Percentiles rank a stretch among this genome's conserved stretches.
Evolutionary conservation across 2,888 invertebrate species (phyloP).

Genomic region (Polyommatus iphigenia): DNA sequence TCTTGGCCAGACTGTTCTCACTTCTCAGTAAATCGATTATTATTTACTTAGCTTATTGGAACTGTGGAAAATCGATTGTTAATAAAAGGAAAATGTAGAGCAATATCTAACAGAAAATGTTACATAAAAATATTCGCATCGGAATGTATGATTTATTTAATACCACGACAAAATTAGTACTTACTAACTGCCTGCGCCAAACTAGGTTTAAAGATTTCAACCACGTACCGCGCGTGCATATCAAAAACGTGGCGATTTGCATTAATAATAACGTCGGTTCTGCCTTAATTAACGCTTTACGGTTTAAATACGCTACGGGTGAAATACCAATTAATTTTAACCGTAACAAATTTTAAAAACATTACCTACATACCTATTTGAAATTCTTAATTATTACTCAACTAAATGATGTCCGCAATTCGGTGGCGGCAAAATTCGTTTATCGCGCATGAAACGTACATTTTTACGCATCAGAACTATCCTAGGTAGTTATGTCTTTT

Average conservation of each 20-base stretch:
- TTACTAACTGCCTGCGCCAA: neutral
- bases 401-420: too few relatives aligned
- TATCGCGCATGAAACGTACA: too few relatives aligned
- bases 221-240: conserved; percentile 6
- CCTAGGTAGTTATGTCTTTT: too few relatives aligned
- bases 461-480: too few relatives aligned
- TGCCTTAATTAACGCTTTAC: neutral
- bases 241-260: conserved; percentile 4
- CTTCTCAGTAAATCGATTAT: neutral
- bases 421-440: too few relatives aligned
- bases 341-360: neutral
- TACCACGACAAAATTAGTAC: neutral
- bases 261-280: conserved; percentile 10
- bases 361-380: neutral
- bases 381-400: neutral
- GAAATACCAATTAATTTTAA: neutral
- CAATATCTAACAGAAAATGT: neutral
- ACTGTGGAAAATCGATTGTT: neutral
- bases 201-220: neutral
- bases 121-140: neutral
- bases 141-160: neutral
- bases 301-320: neutral
- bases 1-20: neutral
- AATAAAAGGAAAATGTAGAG: neutral
- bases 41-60: neutral